A percentile compares a stretch with the other conserved stretches of the same genome.
These are phyloP conservation scores for Chaunax sp. DNA, from an alignment of 2,797 vertebrate species.

Conservation along the genomic window DNA sequence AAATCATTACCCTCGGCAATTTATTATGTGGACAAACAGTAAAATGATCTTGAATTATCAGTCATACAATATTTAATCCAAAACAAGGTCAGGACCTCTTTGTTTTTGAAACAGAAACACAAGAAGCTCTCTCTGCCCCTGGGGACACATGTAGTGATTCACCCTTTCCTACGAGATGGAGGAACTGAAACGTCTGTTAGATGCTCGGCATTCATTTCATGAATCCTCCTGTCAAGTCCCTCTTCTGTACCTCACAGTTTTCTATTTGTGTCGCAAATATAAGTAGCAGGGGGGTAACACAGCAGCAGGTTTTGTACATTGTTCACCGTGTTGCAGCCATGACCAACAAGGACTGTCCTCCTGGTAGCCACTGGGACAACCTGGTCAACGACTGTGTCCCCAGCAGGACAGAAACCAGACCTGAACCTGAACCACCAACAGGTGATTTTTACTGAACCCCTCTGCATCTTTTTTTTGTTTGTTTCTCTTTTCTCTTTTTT, in stretches of 20 bases:
- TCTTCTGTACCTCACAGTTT: conserved; percentile 77
- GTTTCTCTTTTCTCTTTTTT: no score
- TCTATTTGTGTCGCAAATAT: conserved; percentile 65
- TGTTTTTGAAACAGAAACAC: conserved; percentile 42
- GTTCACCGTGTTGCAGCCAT: conserved; percentile 78
- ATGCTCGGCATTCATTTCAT: conserved; percentile 37
- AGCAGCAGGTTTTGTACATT: conserved; percentile 85
- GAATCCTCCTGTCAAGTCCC: conserved; percentile 23
- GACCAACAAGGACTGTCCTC: conserved; percentile 76
- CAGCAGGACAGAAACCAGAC: accelerated
- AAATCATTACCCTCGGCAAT: background rate
- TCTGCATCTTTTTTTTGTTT: accelerated
- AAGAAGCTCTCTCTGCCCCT: conserved; percentile 6
- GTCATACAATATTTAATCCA: background rate
- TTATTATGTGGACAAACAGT: background rate
- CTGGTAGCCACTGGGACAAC: conserved; percentile 35
- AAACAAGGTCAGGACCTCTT: conserved; percentile 2
- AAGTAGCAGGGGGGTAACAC: conserved; percentile 78
- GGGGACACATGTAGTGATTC: conserved; percentile 63
- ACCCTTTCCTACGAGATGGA: conserved; percentile 64
- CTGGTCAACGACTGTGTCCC: background rate
- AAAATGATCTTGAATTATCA: background rate
- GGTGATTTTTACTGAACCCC: conserved; percentile 59
- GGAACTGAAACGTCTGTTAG: conserved; percentile 78
- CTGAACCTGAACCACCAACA: conserved; percentile 4